Percentiles rank a stretch among this genome's conserved stretches.
These are phyloP conservation scores for Yponomeuta sedellus DNA, from an alignment of 2,888 invertebrate genomes.

Conservation along the genomic window DNA sequence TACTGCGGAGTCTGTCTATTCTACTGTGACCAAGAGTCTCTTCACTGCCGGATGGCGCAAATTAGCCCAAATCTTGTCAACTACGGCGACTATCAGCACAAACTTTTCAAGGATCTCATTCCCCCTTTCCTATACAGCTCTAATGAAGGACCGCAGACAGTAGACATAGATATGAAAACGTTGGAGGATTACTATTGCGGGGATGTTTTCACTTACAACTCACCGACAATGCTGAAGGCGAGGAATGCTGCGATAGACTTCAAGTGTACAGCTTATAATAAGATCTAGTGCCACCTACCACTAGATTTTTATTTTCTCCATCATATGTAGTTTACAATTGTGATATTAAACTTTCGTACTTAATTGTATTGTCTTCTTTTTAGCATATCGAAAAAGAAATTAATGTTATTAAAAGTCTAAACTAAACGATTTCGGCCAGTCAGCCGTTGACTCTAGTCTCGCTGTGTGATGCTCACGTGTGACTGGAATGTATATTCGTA, in stretches of 20 bases:
- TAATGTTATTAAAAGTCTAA: too few relatives aligned
- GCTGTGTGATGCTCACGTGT: too few relatives aligned
- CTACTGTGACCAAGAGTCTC: slow-evolving; percentile 41
- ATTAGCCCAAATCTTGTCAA: slow-evolving; percentile 54
- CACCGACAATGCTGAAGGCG: slow-evolving; percentile 54
- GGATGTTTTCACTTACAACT: slow-evolving; percentile 56
- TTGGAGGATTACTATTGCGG: slow-evolving; percentile 58
- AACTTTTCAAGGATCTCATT: slow-evolving; percentile 38
- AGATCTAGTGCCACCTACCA: slow-evolving; percentile 21
- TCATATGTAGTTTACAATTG: too few relatives aligned
- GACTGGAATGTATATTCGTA: too few relatives aligned
- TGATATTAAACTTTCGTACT: too few relatives aligned
- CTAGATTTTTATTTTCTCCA: too few relatives aligned
- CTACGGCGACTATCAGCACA: slow-evolving; percentile 43
- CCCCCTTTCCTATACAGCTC: slow-evolving; percentile 25
- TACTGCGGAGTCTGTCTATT: slow-evolving; percentile 41
- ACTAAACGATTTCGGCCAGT: too few relatives aligned
- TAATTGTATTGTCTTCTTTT: too few relatives aligned
- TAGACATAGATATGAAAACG: slow-evolving; percentile 41
- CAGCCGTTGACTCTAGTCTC: too few relatives aligned
- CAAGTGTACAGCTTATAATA: slow-evolving; percentile 33
- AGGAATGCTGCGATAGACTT: slow-evolving; percentile 42
- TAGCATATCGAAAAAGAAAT: too few relatives aligned
- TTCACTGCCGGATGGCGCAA: slow-evolving; percentile 45
- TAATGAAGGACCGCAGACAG: not conserved